Conservation (phyloP, 2,797 vertebrate genomes). For the Cuculus canorus region DNA sequence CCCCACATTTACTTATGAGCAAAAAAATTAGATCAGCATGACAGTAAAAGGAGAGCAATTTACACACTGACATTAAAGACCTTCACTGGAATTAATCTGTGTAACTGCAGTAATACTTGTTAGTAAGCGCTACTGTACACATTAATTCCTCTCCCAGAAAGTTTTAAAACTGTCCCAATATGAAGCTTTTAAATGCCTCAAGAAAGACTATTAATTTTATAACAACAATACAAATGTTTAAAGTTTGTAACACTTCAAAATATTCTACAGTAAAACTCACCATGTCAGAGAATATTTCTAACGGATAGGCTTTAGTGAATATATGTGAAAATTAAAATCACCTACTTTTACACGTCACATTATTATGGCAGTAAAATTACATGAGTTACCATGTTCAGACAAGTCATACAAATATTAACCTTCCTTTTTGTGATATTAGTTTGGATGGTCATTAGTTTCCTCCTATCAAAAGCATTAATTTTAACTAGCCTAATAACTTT, state of each 20-base stretch:
- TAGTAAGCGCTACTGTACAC: background rate
- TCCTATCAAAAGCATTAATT: background rate
- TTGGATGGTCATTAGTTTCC: background rate
- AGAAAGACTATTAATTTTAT: background rate
- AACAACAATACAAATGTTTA: background rate
- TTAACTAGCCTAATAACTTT: background rate
- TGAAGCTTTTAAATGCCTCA: background rate
- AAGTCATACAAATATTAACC: background rate
- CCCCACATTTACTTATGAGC: background rate
- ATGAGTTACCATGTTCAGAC: background rate
- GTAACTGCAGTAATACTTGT: conserved; percentile 5
- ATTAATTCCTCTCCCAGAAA: background rate
- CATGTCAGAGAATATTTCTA: background rate
- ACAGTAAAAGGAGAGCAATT: conserved; percentile 11
- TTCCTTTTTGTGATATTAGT: background rate
- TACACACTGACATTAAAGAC: conserved; percentile 1
- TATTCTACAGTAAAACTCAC: background rate
- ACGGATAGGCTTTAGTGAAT: background rate
- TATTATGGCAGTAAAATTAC: background rate
- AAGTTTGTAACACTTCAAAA: background rate
- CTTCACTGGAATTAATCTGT: background rate
- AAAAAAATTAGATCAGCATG: background rate
- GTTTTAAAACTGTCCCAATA: background rate
- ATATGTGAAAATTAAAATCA: background rate
- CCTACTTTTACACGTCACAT: background rate